Conservation (phyloP, 2,113 vertebrate species). For the Lepisosteus oculatus region DNA sequence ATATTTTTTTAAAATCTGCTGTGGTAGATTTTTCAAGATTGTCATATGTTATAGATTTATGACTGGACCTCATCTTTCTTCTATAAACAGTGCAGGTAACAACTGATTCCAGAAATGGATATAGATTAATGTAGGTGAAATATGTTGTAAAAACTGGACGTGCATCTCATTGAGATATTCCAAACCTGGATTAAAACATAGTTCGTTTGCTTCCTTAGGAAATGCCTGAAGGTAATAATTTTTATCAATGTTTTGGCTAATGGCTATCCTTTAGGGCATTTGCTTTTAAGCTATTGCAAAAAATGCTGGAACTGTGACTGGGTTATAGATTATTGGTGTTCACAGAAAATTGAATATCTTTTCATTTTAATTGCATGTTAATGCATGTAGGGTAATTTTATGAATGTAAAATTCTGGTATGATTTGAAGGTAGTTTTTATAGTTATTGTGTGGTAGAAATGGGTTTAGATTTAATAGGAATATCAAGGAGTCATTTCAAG, state of each 20-base stretch:
- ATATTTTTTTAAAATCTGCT: no score
- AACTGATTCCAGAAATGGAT: not conserved
- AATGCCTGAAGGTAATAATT: conserved; percentile 2
- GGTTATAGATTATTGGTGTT: conserved; percentile 43
- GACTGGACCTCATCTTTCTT: not conserved
- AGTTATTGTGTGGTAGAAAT: no score
- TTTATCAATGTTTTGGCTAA: conserved; percentile 19
- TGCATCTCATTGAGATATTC: conserved; percentile 1
- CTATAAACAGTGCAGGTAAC: not conserved
- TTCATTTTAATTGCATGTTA: not conserved
- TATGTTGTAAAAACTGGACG: not conserved
- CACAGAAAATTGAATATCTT: conserved; percentile 35
- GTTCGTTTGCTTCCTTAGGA: not conserved
- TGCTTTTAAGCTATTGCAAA: conserved; percentile 13
- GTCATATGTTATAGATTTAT: not conserved
- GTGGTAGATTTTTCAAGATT: no score
- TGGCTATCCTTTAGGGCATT: conserved; percentile 39
- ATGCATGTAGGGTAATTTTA: not conserved
- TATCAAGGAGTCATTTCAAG: no score
- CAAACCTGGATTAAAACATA: conserved; percentile 2
- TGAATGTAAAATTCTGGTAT: not conserved
- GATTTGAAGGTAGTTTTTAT: no score
- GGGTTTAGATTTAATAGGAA: no score
- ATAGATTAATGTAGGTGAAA: not conserved
- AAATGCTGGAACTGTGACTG: conserved; percentile 32